Conservation (phyloP, 2,113 vertebrate species). For the Eulemur rufifrons region DNA sequence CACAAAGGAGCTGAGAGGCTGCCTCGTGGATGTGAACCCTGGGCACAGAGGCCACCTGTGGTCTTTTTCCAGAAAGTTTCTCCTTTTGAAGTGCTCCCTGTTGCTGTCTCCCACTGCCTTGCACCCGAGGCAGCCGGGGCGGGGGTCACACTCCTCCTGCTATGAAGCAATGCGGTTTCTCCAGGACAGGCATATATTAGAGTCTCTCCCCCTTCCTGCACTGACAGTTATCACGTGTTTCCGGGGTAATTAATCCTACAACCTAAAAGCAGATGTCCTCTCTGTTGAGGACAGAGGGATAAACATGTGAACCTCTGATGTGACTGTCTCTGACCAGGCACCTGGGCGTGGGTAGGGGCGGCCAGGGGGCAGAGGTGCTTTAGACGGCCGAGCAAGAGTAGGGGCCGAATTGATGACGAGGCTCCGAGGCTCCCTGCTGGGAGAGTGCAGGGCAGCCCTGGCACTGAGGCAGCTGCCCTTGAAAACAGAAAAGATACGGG, state of each 20-base stretch:
- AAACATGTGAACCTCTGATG: neutral
- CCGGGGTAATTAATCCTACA: neutral
- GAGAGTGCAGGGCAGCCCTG: neutral
- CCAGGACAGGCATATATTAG: neutral
- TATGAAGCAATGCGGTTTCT: neutral
- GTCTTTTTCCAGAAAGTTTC: neutral
- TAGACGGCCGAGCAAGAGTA: neutral
- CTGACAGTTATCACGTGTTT: neutral
- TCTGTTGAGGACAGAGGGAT: neutral
- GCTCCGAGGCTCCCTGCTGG: neutral
- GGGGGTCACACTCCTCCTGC: neutral
- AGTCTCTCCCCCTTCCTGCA: neutral
- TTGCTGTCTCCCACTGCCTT: neutral
- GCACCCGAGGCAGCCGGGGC: neutral
- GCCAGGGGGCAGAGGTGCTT: neutral
- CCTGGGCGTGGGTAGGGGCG: fast-evolving
- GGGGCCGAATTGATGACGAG: neutral
- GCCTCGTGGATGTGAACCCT: neutral
- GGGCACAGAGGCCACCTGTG: neutral
- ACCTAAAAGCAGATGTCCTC: neutral
- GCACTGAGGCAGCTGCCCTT: neutral
- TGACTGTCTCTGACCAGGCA: neutral
- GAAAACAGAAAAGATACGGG: neutral
- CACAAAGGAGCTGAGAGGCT: neutral
- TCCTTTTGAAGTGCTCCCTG: neutral